Evolutionary conservation across 1,140 invertebrate genomes (phyloP).

Genomic region (Tetragnatha versicolor): DNA sequence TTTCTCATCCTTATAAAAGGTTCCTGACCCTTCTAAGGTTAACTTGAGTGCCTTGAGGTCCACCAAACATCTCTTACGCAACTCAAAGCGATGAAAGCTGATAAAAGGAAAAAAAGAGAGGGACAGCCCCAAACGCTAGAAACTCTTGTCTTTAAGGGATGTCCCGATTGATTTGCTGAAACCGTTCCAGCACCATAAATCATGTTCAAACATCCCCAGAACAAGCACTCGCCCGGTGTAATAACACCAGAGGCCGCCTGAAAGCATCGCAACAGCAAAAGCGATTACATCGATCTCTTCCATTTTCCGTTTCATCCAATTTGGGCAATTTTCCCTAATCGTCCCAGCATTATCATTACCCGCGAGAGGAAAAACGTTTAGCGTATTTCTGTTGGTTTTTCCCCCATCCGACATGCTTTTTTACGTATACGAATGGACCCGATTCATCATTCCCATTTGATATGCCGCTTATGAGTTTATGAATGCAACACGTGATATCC

Average conservation of each 20-base stretch:
- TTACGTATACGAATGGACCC: conserved; percentile 1
- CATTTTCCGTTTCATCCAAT: conserved; percentile 43
- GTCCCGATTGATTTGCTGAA: conserved; percentile 17
- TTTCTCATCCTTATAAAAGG: too few relatives aligned
- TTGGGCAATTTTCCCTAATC: conserved; percentile 51
- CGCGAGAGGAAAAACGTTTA: background rate
- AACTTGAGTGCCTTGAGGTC: too few relatives aligned
- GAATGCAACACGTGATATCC: background rate
- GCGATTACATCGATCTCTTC: conserved; percentile 21
- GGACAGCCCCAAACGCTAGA: background rate
- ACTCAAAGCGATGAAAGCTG: too few relatives aligned
- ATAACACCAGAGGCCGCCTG: background rate
- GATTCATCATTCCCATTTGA: conserved; percentile 29
- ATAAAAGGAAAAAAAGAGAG: too few relatives aligned
- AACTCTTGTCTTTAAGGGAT: background rate
- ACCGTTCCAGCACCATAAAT: conserved; percentile 6
- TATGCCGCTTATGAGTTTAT: conserved; percentile 5
- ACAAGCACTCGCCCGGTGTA: background rate
- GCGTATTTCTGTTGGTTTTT: background rate
- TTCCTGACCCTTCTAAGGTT: too few relatives aligned
- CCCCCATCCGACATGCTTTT: too few relatives aligned
- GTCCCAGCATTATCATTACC: conserved; percentile 44
- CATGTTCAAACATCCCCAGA: conserved; percentile 2
- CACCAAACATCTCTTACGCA: too few relatives aligned
- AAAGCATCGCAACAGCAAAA: conserved; percentile 29